Base-by-base conservation (phyloP, 37 sponge, comb jelly and placozoan genomes). In the Chondrilla cf. caribensis region DNA sequence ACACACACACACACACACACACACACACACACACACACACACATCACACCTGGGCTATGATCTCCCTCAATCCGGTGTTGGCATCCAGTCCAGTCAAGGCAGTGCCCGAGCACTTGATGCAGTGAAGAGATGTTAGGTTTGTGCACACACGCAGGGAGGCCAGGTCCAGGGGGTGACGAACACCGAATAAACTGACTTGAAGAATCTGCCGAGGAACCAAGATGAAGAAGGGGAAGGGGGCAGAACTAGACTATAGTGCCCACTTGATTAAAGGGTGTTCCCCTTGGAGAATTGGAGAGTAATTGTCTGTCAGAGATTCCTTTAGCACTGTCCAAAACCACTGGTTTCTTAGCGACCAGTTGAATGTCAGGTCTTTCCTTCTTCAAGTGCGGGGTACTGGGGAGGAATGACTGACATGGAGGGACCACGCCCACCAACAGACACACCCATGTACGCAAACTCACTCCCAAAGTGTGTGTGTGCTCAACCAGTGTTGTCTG, bases 391-490 rank as follows among this genome's bases (percentile, higher is more conserved):
- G 33, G 68, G 68, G 68, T 33, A 67, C 68, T 67, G 68, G 68
- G 33, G 32, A 29, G 2, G 68, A 33, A 33, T 26, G 8, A 54
- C 19, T 22, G 64, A 60, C 5, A 60, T 5, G 15, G 64, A 7
- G 11, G 22, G 24, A 60, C 28, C 29, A 26, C 29, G 6, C 28
- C 64, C 64, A 60, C 64, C 24, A 7, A 18, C 15, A 15, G 5
- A 9, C 64, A 62, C 64, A 19, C 64, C 64, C 15, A 47, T 47
- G n/a, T n/a, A n/a, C n/a, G 9, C 51, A 6, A 47, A 47, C 76
- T 73, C 44, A 73, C 76, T 73, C 76, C 76, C 76, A 73, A 11
- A 73, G 43, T 3, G 24, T 39, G 76, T 73, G 76, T 2, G n/a
- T 38, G 38, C 15, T 37, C 25, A 40, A 22, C 76, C 76, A 73